These are phyloP conservation scores for Tetranychus urticae DNA, from an alignment of 1,140 invertebrate species.

Conservation along the genomic window DNA sequence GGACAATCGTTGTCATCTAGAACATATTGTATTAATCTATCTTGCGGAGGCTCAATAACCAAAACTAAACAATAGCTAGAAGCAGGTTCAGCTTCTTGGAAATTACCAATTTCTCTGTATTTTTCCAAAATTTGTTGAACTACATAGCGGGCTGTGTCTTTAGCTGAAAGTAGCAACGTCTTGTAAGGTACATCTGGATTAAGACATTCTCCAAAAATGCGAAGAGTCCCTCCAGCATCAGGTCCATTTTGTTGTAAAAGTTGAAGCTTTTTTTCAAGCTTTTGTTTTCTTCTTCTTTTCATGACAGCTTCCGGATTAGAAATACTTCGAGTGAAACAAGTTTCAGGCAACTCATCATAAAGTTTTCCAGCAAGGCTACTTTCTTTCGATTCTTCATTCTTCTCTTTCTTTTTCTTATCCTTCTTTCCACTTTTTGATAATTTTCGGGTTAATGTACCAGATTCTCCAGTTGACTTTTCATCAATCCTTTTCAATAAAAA, in stretches of 20 bases:
- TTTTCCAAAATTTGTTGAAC: constrained; percentile 90
- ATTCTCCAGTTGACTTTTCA: constrained; percentile 27
- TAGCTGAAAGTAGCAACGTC: constrained; percentile 73
- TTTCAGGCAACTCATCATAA: constrained; percentile 86
- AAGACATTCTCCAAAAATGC: constrained; percentile 90
- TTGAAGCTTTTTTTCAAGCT: constrained; percentile 83
- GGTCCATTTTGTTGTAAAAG: constrained; percentile 57
- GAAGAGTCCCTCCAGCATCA: constrained; percentile 69
- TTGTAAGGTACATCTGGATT: constrained; percentile 95
- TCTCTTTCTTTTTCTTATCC: constrained; percentile 25
- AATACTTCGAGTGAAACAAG: constrained; percentile 89
- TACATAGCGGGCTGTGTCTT: constrained; percentile 70
- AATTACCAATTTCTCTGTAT: constrained; percentile 30
- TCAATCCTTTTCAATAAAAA: constrained; percentile 76
- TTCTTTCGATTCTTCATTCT: constrained; percentile 14
- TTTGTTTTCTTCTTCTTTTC: constrained; percentile 83
- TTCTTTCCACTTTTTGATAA: constrained; percentile 97
- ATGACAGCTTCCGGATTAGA: constrained; percentile 98
- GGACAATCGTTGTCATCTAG: constrained; percentile 92
- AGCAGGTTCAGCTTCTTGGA: constrained; percentile 45
- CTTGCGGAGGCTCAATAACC: constrained; percentile 23
- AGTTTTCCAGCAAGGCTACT: constrained; percentile 57
- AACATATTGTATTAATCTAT: constrained; percentile 41
- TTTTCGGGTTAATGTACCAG: constrained; percentile 49
- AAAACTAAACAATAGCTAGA: constrained; percentile 80